Evolutionary conservation across 2,888 invertebrate genomes (phyloP).

Genomic region (Drosophila dives): DNA sequence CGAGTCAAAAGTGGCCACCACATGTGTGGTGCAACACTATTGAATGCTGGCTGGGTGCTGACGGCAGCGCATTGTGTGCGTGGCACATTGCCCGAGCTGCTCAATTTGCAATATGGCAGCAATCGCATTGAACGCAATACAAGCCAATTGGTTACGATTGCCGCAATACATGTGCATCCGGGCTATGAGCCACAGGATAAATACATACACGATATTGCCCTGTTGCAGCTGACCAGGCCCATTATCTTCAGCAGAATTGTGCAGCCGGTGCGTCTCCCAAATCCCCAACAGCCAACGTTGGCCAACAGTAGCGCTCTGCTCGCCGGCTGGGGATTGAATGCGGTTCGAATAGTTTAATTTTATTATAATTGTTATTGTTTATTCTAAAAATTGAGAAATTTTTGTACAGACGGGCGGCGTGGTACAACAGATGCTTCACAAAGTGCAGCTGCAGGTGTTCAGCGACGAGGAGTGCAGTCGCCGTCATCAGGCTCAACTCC

Average conservation of each 20-base stretch:
- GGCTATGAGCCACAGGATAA: conserved; percentile 72
- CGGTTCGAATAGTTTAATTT: conserved; percentile 54
- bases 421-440: conserved; percentile 82
- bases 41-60: conserved; percentile 80
- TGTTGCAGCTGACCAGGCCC: conserved; percentile 69
- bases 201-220: conserved; percentile 79
- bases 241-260: conserved; percentile 58
- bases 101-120: conserved; percentile 82
- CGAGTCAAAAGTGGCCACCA: conserved; percentile 74
- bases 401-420: conserved; percentile 80
- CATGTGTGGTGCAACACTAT: conserved; percentile 79
- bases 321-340: conserved; percentile 84
- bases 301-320: conserved; percentile 69
- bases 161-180: conserved; percentile 75
- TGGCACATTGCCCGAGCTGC: conserved; percentile 44
- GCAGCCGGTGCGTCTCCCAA: conserved; percentile 74
- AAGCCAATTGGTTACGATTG: conserved; percentile 66
- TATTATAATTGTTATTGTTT: neutral
- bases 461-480: conserved; percentile 83
- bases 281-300: conserved; percentile 55
- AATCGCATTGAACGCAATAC: conserved; percentile 65
- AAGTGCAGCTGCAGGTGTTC: conserved; percentile 83
- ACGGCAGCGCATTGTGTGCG: conserved; percentile 83
- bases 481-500: conserved; percentile 75
- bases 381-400: neutral